Evolutionary conservation across 2,888 invertebrate species (phyloP).

Genomic region (Tortricodes alternella): DNA sequence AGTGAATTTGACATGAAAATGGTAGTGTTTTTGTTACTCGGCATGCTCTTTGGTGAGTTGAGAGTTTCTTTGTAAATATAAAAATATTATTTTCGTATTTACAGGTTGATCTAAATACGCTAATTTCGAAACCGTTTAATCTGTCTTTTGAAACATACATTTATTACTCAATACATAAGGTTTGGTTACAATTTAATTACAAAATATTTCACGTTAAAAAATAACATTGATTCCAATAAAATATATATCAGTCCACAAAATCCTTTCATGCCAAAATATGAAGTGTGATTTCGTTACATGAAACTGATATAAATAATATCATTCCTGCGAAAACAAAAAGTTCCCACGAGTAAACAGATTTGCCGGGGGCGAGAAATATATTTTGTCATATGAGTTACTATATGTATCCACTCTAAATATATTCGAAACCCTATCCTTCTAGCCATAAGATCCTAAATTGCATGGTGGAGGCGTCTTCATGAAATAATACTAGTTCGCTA

Average conservation of each 20-base stretch:
- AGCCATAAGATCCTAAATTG: neutral
- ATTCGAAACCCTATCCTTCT: neutral
- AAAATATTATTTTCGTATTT: too few relatives aligned
- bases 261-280: too few relatives aligned
- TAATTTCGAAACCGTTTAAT: too few relatives aligned
- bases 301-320: constrained; percentile 5
- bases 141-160: too few relatives aligned
- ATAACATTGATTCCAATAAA: too few relatives aligned
- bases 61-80: too few relatives aligned
- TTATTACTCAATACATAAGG: too few relatives aligned
- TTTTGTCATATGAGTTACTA: neutral
- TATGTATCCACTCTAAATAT: neutral
- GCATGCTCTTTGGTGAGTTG: constrained; percentile 57
- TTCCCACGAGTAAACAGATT: constrained; percentile 14
- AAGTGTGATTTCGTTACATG: too few relatives aligned
- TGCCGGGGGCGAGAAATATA: constrained; percentile 9
- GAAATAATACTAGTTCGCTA: constrained; percentile 6
- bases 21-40: constrained; percentile 53
- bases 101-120: too few relatives aligned
- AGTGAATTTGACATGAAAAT: constrained; percentile 42
- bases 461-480: neutral
- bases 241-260: too few relatives aligned
- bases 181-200: too few relatives aligned
- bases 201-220: too few relatives aligned
- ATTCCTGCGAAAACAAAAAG: constrained; percentile 4